Evolutionary conservation across 2,797 vertebrate genomes (phyloP), one percentile per base, ranked within the genome.

Genomic region (Muscicapa striata): DNA sequence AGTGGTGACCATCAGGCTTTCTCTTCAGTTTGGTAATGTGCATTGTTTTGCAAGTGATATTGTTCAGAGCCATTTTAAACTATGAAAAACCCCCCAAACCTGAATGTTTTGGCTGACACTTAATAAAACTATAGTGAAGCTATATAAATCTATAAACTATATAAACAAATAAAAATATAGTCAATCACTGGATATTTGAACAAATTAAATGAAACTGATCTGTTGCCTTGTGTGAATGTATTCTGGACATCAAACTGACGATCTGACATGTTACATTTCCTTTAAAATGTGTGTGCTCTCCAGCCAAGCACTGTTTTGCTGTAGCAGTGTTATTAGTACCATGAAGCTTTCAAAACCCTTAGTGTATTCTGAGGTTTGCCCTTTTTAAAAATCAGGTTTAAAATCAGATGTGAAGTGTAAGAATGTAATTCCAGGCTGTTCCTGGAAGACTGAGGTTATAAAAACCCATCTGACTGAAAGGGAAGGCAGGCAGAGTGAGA

Each of bases 281-380:
- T 94, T 97, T 91, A 45, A 92, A 84, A 93, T 52, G 13, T 23
- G 24, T 62, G 9, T 0, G 1, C 9, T 81, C 57, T 91, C 40
- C 38, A 92, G 80, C 67, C 43, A 95, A 94, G 38, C 46, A 18
- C 64, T 88, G 85, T 64, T 95, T 95, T 97, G 81, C 84, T 89
- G 38, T 79, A 84, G 92, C 77, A 81, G 66, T 95, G 79, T 89
- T 92, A 95, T 66, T 86, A 96, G 91, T 95, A 59, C 48, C 49
- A 55, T 95, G 96, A 96, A 97, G 87, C 84, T 95, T 96, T 96
- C 84, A 87, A 95, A 94, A 95, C 95, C 84, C 90, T 74, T 92
- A 41, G 8, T 48, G 57, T 87, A 92, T 92, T 91, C 67, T 85
- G 62, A 96, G 96, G 62, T 92, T 90, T 87, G 87, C 34, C 30